Conservation (phyloP, 2,797 vertebrate genomes). For the Chelmon rostratus region DNA sequence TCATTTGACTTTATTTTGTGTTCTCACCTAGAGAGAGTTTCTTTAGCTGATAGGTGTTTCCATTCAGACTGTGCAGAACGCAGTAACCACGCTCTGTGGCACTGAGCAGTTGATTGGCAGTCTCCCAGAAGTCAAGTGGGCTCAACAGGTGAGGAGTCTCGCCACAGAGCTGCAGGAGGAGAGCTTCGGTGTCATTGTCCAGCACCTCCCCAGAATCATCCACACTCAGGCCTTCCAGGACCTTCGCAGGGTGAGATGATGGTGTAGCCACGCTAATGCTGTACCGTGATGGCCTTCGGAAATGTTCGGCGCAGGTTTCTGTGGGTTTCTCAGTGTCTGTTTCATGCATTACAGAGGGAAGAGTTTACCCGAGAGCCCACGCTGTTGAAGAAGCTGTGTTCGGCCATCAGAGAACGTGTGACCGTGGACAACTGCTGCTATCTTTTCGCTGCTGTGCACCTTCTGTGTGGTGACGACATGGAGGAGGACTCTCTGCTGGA, state of each 20-base stretch:
- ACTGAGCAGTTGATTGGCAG: slow-evolving; percentile 90
- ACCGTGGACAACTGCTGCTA: slow-evolving; percentile 93
- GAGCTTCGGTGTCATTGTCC: slow-evolving; percentile 88
- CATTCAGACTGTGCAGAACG: slow-evolving; percentile 90
- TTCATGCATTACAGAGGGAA: slow-evolving; percentile 76
- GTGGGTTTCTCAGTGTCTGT: slow-evolving; percentile 4
- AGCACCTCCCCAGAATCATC: slow-evolving; percentile 87
- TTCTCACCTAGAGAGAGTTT: slow-evolving; percentile 22
- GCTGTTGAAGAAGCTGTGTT: slow-evolving; percentile 91
- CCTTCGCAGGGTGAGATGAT: slow-evolving; percentile 88
- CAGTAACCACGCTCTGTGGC: slow-evolving; percentile 90
- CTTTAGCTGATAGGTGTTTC: slow-evolving; percentile 57
- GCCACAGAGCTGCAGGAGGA: slow-evolving; percentile 90
- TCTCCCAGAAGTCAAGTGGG: slow-evolving; percentile 95
- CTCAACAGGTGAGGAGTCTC: slow-evolving; percentile 87
- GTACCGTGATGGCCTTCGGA: background rate
- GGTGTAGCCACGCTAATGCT: background rate
- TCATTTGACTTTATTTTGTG: slow-evolving; percentile 33
- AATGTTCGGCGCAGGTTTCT: background rate
- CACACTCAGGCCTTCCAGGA: slow-evolving; percentile 88
- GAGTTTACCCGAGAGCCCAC: slow-evolving; percentile 89
- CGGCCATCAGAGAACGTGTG: slow-evolving; percentile 88
- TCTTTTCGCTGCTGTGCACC: slow-evolving; percentile 89
- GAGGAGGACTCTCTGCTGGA: slow-evolving; percentile 50
- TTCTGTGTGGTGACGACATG: slow-evolving; percentile 74